Evolutionary conservation across 2,888 invertebrate species (phyloP).

Genomic region (Drosophila trichaetosa): DNA sequence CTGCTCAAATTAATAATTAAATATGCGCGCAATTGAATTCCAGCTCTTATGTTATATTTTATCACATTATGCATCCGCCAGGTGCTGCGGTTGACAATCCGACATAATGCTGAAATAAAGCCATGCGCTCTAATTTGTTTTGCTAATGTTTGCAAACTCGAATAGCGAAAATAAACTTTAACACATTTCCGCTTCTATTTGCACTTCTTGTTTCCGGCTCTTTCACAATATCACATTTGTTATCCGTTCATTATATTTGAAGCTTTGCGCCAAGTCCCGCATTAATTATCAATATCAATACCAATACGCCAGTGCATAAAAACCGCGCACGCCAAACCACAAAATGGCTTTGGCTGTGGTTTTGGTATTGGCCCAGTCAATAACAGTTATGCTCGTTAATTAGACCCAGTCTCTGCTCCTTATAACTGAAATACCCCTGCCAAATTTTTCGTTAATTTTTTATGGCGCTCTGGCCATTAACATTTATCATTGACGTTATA

Average conservation of each 20-base stretch:
- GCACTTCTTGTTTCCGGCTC: not conserved
- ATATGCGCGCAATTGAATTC: conserved; percentile 65
- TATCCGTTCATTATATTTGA: conserved; percentile 28
- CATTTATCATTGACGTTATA: conserved; percentile 60
- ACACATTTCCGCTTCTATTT: conserved; percentile 22
- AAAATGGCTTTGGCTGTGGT: conserved; percentile 54
- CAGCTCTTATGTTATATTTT: conserved; percentile 28
- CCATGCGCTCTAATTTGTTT: conserved; percentile 30
- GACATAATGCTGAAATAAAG: conserved; percentile 10
- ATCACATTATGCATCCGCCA: conserved; percentile 68
- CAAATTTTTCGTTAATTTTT: conserved; percentile 46
- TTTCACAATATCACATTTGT: conserved; percentile 1
- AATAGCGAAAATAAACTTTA: conserved; percentile 40
- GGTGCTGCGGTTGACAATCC: conserved; percentile 34
- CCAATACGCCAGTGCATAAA: conserved; percentile 60
- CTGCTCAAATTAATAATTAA: conserved; percentile 64
- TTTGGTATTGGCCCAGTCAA: conserved; percentile 23
- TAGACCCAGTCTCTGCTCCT: conserved; percentile 28
- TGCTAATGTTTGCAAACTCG: conserved; percentile 17
- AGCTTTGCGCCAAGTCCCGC: conserved; percentile 33
- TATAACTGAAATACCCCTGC: conserved; percentile 35
- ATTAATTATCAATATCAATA: conserved; percentile 68
- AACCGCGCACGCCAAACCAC: conserved; percentile 50
- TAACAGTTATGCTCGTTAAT: conserved; percentile 29
- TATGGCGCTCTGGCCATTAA: conserved; percentile 52